Evolutionary conservation across 2,888 invertebrate genomes (phyloP), one percentile per base, ranked within the genome.

Genomic region (Eristalis arbustorum): DNA sequence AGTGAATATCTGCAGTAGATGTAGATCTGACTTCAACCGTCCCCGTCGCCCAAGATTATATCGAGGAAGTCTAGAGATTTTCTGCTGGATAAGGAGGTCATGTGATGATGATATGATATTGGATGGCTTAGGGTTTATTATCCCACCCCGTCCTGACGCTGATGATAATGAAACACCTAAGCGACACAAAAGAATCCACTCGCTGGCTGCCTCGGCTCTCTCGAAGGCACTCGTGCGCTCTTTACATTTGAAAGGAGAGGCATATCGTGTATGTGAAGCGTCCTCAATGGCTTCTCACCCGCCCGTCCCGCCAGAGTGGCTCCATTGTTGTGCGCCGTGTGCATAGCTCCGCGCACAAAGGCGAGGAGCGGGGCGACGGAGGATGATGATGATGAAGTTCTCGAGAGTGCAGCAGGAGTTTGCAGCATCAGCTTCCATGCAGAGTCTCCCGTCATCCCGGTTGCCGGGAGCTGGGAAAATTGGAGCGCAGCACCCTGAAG

Each of bases 151-250:
- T 74, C 62, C 67, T 18, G 22, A 68, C 66, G 31, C 75, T 71
- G 87, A 87, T 87, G 87, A 87, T 87, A 87, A 87, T 87, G 87
- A 87, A 87, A 87, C 87, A 87, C 87, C 83, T 87, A 78, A 82
- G 77, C 69, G 69, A 73, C 62, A 85, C 73, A 82, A 77, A 85
- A 82, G 85, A 61, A 78, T 73, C 73, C 62, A 71, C 31, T 31
- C 8, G 18, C 84, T 85, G n/a, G n/a, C n/a, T n/a, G n/a, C 34
- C 18, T 4, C 5, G 31, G 49, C n/a, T 13, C 37, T 72, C 59
- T 63, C 40, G 59, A 18, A 31, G 28, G 28, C 49, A 61, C 61
- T 61, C 56, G 34, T 23, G 74, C 67, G 31, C 31, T 31, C 59
- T 28, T 66, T 62, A 63, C 77, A 67, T 78, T 87, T 75, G 42